Base-by-base conservation (phyloP, 2,113 vertebrate species). In the Speoplatyrhinus poulsoni region DNA sequence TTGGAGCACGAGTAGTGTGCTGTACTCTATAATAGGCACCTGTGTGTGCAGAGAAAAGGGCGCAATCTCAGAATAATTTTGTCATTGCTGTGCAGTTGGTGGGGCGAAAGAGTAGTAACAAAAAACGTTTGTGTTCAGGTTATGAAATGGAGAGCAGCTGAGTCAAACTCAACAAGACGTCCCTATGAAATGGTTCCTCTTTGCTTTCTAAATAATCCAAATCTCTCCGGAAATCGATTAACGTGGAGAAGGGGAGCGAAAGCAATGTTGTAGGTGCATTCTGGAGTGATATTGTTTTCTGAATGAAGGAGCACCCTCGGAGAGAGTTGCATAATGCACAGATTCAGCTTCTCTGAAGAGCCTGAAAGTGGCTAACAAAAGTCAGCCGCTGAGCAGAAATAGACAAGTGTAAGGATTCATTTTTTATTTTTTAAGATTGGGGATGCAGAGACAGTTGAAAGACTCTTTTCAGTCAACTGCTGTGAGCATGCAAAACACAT, bases 121-220 rank as follows among this genome's bases (percentile, higher is more conserved):
- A 75, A 66, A 46, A 69, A 67, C 67, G 69, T 82, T 68, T 62
- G 69, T 75, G 68, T 61, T 54, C 55, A 74, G 72, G 65, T 48
- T 6, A 52, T 50, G 49, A 56, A 7, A 75, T 10, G n/a, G 49
- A 46, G 56, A 16, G 12, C 11, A 15, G 54, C 46, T 11, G 13
- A 63, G 11, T 11, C 2, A 63, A 69, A 57, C 4, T 36, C 10
- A 58, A 63, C 74, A 56, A 64, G 3, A 65, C 60, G 16, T 3
- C 10, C 49, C 56, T 73, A 32, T 74, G 46, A 74, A 78, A 76
- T 12, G 3, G 26, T 10, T 66, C 47, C 2, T 19, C 66, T 72
- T 82, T 79, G 65, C 50, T 65, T 67, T 56, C 47, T 60, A 79
- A 81, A 83, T 73, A 77, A 86, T 62, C 82, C 49, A 82, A 47